phyloP scores from a whole-genome alignment of 2,888 invertebrate species.

The Caenorhabditis virilis region DNA sequence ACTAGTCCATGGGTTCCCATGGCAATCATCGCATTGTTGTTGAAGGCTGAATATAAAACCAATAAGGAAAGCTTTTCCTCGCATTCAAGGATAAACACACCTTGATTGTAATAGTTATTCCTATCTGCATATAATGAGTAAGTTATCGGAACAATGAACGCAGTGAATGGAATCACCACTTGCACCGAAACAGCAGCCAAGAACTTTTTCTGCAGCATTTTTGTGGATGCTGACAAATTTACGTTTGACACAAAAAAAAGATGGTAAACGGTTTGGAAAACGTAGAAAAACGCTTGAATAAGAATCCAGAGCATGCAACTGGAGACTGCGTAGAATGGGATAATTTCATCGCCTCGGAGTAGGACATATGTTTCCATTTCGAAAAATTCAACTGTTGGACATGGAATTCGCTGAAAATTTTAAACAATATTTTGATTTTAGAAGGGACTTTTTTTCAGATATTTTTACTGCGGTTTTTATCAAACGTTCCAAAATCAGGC shows the following conservation, averaged over 20 bases:
- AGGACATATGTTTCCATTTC: background rate
- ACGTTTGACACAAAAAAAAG: background rate
- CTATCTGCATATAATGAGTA: constrained; percentile 7
- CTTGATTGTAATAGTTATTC: constrained; percentile 11
- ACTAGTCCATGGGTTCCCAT: constrained; percentile 15
- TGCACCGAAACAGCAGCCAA: constrained; percentile 8
- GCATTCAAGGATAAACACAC: background rate
- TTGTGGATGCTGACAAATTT: background rate
- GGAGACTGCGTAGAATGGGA: constrained; percentile 8
- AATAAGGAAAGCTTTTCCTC: background rate
- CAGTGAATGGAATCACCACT: constrained; percentile 4
- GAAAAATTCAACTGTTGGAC: constrained; percentile 17
- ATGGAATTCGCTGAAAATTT: constrained; percentile 2
- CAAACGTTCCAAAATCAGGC: no score
- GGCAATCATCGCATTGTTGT: constrained; percentile 12
- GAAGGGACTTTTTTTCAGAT: no score
- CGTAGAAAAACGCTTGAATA: constrained; percentile 6
- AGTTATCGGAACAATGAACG: constrained; percentile 1
- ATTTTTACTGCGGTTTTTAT: no score
- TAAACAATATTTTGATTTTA: no score
- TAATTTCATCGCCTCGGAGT: constrained; percentile 13
- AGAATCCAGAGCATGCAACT: background rate
- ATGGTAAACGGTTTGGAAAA: constrained; percentile 1
- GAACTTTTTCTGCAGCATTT: constrained; percentile 7
- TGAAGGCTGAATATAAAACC: constrained; percentile 8